Conservation (phyloP, 2,113 vertebrate species). For the Gila orcuttii region DNA sequence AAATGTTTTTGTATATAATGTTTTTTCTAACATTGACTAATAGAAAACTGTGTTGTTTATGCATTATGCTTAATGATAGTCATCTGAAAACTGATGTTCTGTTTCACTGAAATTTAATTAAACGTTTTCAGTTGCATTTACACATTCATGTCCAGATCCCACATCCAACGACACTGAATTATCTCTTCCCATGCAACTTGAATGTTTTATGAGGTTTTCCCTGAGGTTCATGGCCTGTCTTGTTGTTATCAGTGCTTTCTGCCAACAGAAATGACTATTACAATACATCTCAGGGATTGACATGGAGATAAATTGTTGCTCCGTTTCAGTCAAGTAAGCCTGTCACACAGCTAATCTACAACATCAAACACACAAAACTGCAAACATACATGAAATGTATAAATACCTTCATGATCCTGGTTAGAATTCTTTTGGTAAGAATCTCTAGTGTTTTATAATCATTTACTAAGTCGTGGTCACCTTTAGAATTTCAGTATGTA, state of each 20-base stretch:
- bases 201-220: constrained; percentile 31
- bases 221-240: constrained; percentile 53
- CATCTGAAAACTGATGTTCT: not conserved
- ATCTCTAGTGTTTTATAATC: not conserved
- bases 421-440: not conserved
- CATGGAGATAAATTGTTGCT: not conserved
- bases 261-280: constrained; percentile 24
- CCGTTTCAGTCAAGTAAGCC: not conserved
- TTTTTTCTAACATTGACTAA: constrained; percentile 35
- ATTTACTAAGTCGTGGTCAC: constrained; percentile 1
- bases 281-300: constrained; percentile 29
- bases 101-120: constrained; percentile 42
- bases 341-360: not conserved
- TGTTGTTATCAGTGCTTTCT: constrained; percentile 4
- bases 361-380: not conserved
- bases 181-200: not conserved
- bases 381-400: constrained; percentile 11
- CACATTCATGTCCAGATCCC: constrained; percentile 29
- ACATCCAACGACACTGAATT: constrained; percentile 22
- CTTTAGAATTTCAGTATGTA: not conserved
- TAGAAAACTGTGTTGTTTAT: not conserved
- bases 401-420: constrained; percentile 34
- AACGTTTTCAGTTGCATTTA: constrained; percentile 23
- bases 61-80: not conserved
- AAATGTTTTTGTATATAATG: constrained; percentile 50